A percentile compares a stretch with the other conserved stretches of the same genome.
phyloP scores from a whole-genome alignment of 2,797 vertebrate species.

The Coranthus polyacanthus region DNA sequence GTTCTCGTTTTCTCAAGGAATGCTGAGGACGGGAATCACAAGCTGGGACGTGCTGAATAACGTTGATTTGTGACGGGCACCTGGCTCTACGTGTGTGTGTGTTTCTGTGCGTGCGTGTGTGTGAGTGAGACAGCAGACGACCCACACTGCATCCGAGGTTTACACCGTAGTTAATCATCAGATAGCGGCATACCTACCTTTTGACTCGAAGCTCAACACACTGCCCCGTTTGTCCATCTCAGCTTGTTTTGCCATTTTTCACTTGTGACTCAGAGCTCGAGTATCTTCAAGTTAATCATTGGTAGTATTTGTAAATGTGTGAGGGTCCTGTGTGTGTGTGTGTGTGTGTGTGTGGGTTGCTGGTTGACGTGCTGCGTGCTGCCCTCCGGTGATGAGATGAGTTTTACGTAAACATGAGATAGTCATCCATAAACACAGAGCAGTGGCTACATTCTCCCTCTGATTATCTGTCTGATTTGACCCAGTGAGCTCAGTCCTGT shows the following conservation, averaged over 20 bases:
- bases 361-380: constrained; percentile 20
- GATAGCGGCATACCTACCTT: constrained; percentile 70
- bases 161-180: constrained; percentile 74
- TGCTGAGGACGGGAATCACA: constrained; percentile 67
- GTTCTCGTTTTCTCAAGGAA: constrained; percentile 66
- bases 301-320: constrained; percentile 35
- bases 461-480: constrained; percentile 77
- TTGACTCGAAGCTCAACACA: constrained; percentile 61
- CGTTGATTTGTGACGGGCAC: constrained; percentile 69
- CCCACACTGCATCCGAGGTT: constrained; percentile 45
- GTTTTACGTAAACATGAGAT: constrained; percentile 79
- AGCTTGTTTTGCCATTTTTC: constrained; percentile 50
- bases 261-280: constrained; percentile 56
- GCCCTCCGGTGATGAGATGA: constrained; percentile 52
- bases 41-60: constrained; percentile 72
- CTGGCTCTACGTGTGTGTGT: constrained; percentile 52
- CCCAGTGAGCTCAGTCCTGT: constrained; percentile 50
- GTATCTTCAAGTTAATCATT: constrained; percentile 45
- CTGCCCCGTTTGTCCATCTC: constrained; percentile 45
- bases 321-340: constrained; percentile 22
- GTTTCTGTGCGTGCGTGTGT: constrained; percentile 41
- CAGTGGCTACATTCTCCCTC: constrained; percentile 76
- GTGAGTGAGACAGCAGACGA: constrained; percentile 30
- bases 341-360: constrained; percentile 20
- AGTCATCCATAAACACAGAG: constrained; percentile 72